These are phyloP conservation scores for Typhlomys cinereus DNA, from an alignment of 2,113 vertebrate species.

Conservation along the genomic window DNA sequence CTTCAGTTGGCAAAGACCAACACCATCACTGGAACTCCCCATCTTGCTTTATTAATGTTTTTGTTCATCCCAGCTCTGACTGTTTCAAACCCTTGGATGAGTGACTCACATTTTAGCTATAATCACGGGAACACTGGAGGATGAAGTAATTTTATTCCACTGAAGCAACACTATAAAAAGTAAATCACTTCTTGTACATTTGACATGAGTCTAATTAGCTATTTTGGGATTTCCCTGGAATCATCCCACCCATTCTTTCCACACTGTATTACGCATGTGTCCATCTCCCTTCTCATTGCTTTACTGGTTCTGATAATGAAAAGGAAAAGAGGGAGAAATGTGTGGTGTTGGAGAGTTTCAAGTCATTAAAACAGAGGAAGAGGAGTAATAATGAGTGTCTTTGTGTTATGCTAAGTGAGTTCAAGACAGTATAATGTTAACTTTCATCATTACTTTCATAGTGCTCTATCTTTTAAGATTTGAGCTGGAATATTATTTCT, in stretches of 20 bases:
- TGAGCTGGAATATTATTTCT: neutral
- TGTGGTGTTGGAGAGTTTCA: neutral
- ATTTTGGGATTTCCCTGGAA: constrained; percentile 63
- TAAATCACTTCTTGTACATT: constrained; percentile 65
- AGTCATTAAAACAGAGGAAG: neutral
- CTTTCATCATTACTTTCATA: neutral
- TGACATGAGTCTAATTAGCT: constrained; percentile 54
- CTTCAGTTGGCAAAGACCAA: neutral
- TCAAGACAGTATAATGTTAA: neutral
- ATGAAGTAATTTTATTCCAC: constrained; percentile 70
- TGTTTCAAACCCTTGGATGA: constrained; percentile 50
- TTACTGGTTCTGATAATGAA: neutral
- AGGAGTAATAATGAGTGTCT: neutral
- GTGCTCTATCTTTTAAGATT: neutral
- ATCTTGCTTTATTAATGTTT: neutral
- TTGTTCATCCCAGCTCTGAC: constrained; percentile 6
- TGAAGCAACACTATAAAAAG: constrained; percentile 62
- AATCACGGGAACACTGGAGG: constrained; percentile 73
- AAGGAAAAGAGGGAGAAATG: neutral
- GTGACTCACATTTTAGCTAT: constrained; percentile 63
- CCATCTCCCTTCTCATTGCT: neutral
- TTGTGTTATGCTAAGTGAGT: constrained; percentile 1
- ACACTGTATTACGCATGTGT: neutral
- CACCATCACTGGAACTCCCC: neutral
- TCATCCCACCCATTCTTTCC: constrained; percentile 33